Evolutionary conservation across 2,888 invertebrate genomes (phyloP), one percentile per base, ranked within the genome.

Genomic region (Carabus problematicus): DNA sequence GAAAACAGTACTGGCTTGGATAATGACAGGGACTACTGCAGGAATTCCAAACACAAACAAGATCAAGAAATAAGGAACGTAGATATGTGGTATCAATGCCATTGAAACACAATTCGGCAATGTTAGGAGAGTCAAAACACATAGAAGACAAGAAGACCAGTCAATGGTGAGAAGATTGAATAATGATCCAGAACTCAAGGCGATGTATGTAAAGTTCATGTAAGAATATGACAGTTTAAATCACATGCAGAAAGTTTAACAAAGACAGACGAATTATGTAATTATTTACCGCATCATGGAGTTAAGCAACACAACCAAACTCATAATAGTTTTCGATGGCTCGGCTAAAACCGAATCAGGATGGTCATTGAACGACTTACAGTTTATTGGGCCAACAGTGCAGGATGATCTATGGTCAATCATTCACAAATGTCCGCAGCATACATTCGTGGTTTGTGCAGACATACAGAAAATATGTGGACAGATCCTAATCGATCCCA

Each of bases 41-140:
- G n/a, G 16, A 16, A 6, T 12, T 16, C 59, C 41, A 16, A 14
- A 18, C n/a, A 42, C 59, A 45, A 45, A 45, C 14, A 12, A 43
- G n/a, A n/a, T 3, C 6, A 6, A 29, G 29, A 29, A 29, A 29
- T 6, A 6, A 2, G 6, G 29, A 29, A 29, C 56, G 69, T 7
- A 9, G 64, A 1, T 71, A 47, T 41, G 41, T 56, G 3, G 69
- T 69, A 3, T 1, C 55, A 8, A n/a, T 70, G 18, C 69, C 69
- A 2, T 19, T 68, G 11, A 56, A 49, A 12, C 18, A 47, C 12
- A 64, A 56, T 19, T 12, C 9, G 0, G 1, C 29, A 4, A 7
- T 8, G 8, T 39, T 64, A 9, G 64, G 59, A 42, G 43, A 58
- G 1, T 59, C 70, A 8, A 39, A 49, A 8, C n/a, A 63, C 6